Base-by-base conservation (phyloP, 2,888 invertebrate genomes). In the Clusia tigrina region DNA sequence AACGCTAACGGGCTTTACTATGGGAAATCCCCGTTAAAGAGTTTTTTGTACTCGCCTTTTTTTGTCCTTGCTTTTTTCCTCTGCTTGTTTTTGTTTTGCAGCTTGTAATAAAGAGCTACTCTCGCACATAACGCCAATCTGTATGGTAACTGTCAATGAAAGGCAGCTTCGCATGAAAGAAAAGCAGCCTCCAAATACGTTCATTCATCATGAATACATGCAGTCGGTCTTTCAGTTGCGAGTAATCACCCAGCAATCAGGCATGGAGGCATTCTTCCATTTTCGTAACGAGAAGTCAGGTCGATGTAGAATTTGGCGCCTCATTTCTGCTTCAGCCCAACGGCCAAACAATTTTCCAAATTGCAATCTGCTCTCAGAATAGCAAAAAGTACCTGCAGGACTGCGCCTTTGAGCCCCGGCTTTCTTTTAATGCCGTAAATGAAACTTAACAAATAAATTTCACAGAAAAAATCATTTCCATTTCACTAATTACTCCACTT, bases 1-100 rank as follows among this genome's bases (percentile, higher is more conserved):
- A n/a, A 68, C 23, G 22, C 54, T 62, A 58, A 64, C 20, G 24
- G 25, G 17, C 32, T 68, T 38, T 42, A n/a, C 42, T 42, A 6
- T 42, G 42, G 12, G 9, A 42, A 57, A 10, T 51, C 58, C 54
- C 26, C 52, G 38, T 18, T 48, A 38, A 53, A 65, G 53, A 64
- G 58, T n/a, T n/a, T n/a, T n/a, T n/a, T n/a, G n/a, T 15, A 42
- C 42, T 9, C 32, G 32, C 32, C 12, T 32, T 9, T 20, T 48
- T 48, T 18, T 5, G 48, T 48, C 18, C 15, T 20, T 48, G 15
- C 42, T 12, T 32, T 32, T 32, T 10, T 42, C 42, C 9, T 42
- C n/a, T 42, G n/a, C n/a, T 3, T 42, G 6, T n/a, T 42, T 42
- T 42, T 6, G 3, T 42, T 42, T n/a, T 42, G 42, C n/a, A 3